These are phyloP conservation scores for Pollimyrus isidori DNA, from an alignment of 2,113 vertebrate genomes.

Conservation along the genomic window DNA sequence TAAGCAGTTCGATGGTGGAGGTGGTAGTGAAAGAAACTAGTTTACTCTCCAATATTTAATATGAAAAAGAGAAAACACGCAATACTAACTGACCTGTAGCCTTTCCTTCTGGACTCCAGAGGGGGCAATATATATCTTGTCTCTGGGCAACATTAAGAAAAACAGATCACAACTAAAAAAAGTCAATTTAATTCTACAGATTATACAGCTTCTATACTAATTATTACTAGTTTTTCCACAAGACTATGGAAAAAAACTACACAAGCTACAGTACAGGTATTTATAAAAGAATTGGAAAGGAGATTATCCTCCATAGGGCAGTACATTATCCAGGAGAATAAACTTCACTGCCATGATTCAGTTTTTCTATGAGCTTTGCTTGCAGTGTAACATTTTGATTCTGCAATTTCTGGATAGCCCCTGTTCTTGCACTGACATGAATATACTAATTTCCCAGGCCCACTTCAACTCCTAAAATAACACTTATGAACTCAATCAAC, in stretches of 20 bases:
- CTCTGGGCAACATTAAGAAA: constrained; percentile 47
- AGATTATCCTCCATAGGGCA: background rate
- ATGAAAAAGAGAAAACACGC: background rate
- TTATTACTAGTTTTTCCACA: background rate
- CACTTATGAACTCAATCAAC: background rate
- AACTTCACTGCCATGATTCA: background rate
- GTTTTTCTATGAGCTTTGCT: background rate
- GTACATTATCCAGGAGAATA: background rate
- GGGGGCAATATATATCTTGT: constrained; percentile 88
- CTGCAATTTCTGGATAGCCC: background rate
- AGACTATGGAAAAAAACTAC: background rate
- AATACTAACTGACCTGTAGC: constrained; percentile 70
- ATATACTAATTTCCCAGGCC: background rate
- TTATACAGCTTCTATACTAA: background rate
- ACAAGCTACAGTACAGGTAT: background rate
- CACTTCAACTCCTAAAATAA: background rate
- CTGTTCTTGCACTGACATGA: background rate
- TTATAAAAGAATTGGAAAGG: background rate
- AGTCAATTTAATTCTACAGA: background rate
- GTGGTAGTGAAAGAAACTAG: background rate
- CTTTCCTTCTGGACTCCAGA: constrained; percentile 96
- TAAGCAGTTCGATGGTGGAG: background rate
- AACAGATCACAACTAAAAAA: background rate
- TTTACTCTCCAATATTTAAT: background rate
- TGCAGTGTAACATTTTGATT: background rate